These are phyloP conservation scores for Eublepharis macularius DNA, from an alignment of 2,113 vertebrate genomes.

Conservation along the genomic window DNA sequence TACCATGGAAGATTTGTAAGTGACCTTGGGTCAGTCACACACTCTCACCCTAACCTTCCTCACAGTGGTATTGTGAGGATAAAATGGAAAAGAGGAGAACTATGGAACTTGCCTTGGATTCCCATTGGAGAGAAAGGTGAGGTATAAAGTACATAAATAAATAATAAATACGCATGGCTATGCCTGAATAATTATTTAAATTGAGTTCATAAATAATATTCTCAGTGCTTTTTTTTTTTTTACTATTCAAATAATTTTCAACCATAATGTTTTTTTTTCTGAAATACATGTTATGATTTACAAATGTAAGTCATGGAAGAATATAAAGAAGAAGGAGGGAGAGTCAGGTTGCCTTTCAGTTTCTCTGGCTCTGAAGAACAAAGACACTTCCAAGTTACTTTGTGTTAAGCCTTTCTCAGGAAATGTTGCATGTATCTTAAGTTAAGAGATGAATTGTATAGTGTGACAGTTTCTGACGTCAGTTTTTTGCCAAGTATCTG, in stretches of 20 bases:
- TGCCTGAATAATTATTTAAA: neutral
- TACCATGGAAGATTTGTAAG: too few species aligned
- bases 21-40: too few species aligned
- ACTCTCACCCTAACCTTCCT: too few species aligned
- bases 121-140: too few species aligned
- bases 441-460: neutral
- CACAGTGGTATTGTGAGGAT: too few species aligned
- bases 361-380: constrained; percentile 19
- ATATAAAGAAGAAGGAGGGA: neutral
- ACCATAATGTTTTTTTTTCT: constrained; percentile 3
- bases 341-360: constrained; percentile 38
- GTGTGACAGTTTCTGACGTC: neutral
- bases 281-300: constrained; percentile 13
- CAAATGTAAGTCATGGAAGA: constrained; percentile 18
- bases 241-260: constrained; percentile 32
- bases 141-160: too few species aligned
- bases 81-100: too few species aligned
- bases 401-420: constrained; percentile 10
- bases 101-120: too few species aligned
- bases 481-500: neutral
- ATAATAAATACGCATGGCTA: too few species aligned
- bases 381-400: constrained; percentile 39
- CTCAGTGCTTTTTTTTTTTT: constrained; percentile 23
- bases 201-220: neutral
- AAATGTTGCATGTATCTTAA: neutral